Conservation (phyloP, 1,140 invertebrate species). For the Archegozetes longisetosus region DNA sequence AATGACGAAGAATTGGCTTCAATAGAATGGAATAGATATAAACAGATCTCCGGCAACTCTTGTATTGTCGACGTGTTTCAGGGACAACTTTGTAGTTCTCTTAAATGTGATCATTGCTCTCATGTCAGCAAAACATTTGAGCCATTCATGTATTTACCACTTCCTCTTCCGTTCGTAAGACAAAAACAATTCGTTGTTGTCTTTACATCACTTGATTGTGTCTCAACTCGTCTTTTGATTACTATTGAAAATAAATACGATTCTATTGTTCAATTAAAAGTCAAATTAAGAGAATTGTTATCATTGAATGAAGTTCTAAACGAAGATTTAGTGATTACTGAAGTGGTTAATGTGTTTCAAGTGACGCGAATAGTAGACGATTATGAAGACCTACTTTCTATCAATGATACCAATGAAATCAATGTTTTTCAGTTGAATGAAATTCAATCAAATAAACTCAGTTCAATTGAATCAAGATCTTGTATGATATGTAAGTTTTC, state of each 20-base stretch:
- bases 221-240: background rate
- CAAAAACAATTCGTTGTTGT: conserved; percentile 38
- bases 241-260: background rate
- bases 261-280: background rate
- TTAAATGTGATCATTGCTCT: conserved; percentile 46
- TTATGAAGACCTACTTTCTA: conserved; percentile 29
- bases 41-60: conserved; percentile 38
- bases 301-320: background rate
- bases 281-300: background rate
- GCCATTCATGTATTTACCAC: conserved; percentile 54
- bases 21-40: conserved; percentile 44
- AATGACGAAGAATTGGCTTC: conserved; percentile 36
- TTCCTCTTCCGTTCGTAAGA: conserved; percentile 48
- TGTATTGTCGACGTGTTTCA: conserved; percentile 52
- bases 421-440: background rate
- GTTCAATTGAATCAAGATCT: background rate
- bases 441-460: conserved; percentile 15
- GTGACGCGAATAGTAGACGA: background rate
- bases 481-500: conserved; percentile 35
- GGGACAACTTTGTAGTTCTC: conserved; percentile 53
- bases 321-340: background rate
- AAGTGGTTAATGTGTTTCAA: background rate
- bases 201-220: background rate
- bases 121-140: conserved; percentile 52
- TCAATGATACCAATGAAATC: background rate